These are phyloP conservation scores for Pyrrhia umbra DNA, from an alignment of 2,888 invertebrate genomes.

Conservation along the genomic window DNA sequence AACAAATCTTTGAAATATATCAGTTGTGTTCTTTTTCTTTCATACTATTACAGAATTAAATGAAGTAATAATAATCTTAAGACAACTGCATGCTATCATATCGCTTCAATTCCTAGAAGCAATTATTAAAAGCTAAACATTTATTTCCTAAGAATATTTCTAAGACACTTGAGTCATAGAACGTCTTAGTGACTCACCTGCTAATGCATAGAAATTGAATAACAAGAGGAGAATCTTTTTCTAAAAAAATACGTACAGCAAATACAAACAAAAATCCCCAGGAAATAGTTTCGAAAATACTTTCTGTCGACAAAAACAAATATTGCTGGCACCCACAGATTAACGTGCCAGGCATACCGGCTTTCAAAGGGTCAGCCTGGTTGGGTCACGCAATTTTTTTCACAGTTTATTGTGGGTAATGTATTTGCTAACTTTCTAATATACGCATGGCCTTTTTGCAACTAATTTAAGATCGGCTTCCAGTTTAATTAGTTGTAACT, in stretches of 20 bases:
- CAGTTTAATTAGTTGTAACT: not conserved
- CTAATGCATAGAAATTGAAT: not conserved
- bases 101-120: too few relatives aligned
- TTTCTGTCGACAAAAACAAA: conserved; percentile 29
- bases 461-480: not conserved
- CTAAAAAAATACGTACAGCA: too few relatives aligned
- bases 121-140: too few relatives aligned
- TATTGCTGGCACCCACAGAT: conserved; percentile 16
- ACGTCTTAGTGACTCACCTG: too few relatives aligned
- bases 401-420: not conserved
- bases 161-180: too few relatives aligned
- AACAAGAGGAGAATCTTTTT: not conserved
- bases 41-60: too few relatives aligned
- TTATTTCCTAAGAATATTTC: too few relatives aligned
- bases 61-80: too few relatives aligned
- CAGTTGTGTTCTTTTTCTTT: too few relatives aligned
- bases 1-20: not conserved
- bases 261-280: not conserved
- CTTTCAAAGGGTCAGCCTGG: conserved; percentile 8
- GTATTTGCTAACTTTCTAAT: not conserved
- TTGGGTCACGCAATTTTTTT: conserved; percentile 1
- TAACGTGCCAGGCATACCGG: conserved; percentile 17
- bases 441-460: not conserved
- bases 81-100: too few relatives aligned
- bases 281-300: conserved; percentile 14